Percentiles rank a stretch among this genome's conserved stretches.
Evolutionary conservation across 2,888 invertebrate genomes (phyloP).

Genomic region (Xylota segnis): DNA sequence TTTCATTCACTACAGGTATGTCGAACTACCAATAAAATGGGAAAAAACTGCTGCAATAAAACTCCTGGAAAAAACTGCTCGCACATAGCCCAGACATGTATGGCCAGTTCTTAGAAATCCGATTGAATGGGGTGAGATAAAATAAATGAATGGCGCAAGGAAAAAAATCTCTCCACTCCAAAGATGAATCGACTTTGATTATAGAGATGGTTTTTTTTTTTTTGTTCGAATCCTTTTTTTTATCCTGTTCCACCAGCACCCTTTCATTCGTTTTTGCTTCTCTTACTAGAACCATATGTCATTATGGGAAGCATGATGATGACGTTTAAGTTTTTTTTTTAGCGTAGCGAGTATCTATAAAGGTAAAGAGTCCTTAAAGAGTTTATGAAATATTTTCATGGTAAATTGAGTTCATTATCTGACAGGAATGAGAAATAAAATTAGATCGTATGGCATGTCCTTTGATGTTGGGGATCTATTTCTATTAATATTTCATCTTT

Average conservation of each 20-base stretch:
- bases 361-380: constrained; percentile 3
- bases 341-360: not conserved
- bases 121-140: constrained; percentile 62
- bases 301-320: not conserved
- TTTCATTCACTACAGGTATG: not conserved
- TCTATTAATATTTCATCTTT: constrained; percentile 11
- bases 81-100: not conserved
- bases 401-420: constrained; percentile 3
- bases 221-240: not conserved
- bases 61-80: not conserved
- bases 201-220: constrained; percentile 14
- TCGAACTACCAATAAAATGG: not conserved
- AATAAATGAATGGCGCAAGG: constrained; percentile 46
- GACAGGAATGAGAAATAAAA: not conserved
- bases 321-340: not conserved
- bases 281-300: not conserved
- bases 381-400: constrained; percentile 7
- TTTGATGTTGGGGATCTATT: constrained; percentile 38
- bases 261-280: constrained; percentile 7
- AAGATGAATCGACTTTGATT: constrained; percentile 63
- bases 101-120: constrained; percentile 48
- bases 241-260: constrained; percentile 6
- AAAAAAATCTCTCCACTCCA: constrained; percentile 37
- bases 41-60: constrained; percentile 8
- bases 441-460: not conserved